Evolutionary conservation across 2,888 invertebrate genomes (phyloP), one percentile per base, ranked within the genome.

Genomic region (Netelia fuscicornis): DNA sequence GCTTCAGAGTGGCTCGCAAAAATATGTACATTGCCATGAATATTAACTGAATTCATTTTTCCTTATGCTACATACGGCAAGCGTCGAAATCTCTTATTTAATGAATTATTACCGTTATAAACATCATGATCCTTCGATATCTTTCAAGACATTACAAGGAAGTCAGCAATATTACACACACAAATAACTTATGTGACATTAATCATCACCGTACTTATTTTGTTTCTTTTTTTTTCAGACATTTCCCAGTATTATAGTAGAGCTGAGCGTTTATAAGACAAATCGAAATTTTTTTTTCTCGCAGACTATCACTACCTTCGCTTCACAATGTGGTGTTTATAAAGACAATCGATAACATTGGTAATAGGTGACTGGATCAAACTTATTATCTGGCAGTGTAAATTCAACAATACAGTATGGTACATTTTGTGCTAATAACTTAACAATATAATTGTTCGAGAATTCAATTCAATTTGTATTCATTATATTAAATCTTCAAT

Each of bases 331-430:
- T 44, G 11, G 52, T 17, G 42, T 9, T 52, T 52, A 60, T 3
- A 23, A 25, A 79, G 30, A 23, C 11, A 77, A 25, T 64, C 67
- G 25, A 74, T 81, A 11, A 52, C 68, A 60, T 79, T 54, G 54
- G 52, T 80, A 82, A 60, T 67, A 23, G 62, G 44, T 65, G 67
- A 30, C 58, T 62, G 44, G 48, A 60, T 68, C 60, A 80, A 85
- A 85, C 82, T 76, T 80, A 80, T 85, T 86, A 75, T 81, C 83
- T 85, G 86, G 86, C 86, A 86, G 86, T 86, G 81, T 86, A 68
- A 86, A 81, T 83, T 86, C 72, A 86, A 81, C 64, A 81, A 79
- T 76, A 79, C 77, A 82, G 30, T 86, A 83, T 79, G 71, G 82
- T 76, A 85, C 79, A 52, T 52, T 72, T 67, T 64, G 71, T 72